phyloP scores from a whole-genome alignment of 2,888 invertebrate genomes.

The Lordiphosa andalusiaca region DNA sequence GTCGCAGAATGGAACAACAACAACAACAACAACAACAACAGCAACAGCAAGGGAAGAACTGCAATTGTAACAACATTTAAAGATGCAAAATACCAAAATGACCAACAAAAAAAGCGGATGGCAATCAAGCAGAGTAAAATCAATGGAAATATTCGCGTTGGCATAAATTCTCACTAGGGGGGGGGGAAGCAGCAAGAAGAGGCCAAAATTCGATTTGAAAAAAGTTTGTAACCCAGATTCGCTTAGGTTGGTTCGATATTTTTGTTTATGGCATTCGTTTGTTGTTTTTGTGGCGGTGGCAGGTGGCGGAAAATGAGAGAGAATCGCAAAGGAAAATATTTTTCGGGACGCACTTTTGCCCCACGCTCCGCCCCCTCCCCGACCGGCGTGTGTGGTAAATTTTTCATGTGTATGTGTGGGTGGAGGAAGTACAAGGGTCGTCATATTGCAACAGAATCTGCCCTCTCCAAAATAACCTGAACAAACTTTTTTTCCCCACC shows the following conservation, averaged over 20 bases:
- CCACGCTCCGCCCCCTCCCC: too few species aligned
- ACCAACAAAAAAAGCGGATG: slow-evolving; percentile 18
- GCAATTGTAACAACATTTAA: slow-evolving; percentile 50
- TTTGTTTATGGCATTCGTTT: slow-evolving; percentile 17
- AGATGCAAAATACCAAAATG: slow-evolving; percentile 22
- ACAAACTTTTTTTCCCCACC: slow-evolving; percentile 33
- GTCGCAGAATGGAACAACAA: slow-evolving; percentile 26
- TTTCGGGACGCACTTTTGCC: slow-evolving; percentile 47
- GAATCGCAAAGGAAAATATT: slow-evolving; percentile 39
- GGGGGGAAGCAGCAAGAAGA: slow-evolving; percentile 1
- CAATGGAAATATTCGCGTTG: slow-evolving; percentile 71
- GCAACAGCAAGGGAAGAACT: slow-evolving; percentile 15
- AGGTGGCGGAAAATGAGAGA: slow-evolving; percentile 53
- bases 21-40: slow-evolving; percentile 17
- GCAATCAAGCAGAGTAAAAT: slow-evolving; percentile 67
- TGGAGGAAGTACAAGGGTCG: slow-evolving; percentile 24
- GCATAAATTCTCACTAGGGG: slow-evolving; percentile 57
- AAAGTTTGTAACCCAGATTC: slow-evolving; percentile 69
- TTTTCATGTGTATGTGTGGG: slow-evolving; percentile 39
- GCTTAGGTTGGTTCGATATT: slow-evolving; percentile 16
- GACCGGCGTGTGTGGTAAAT: slow-evolving; percentile 27
- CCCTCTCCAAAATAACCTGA: slow-evolving; percentile 23
- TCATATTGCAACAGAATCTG: slow-evolving; percentile 39
- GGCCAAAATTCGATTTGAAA: slow-evolving; percentile 48
- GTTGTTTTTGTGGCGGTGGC: slow-evolving; percentile 11